Evolutionary conservation across 1,140 invertebrate genomes (phyloP), one percentile per base, ranked within the genome.

Genomic region (Hycleus phaleratus): DNA sequence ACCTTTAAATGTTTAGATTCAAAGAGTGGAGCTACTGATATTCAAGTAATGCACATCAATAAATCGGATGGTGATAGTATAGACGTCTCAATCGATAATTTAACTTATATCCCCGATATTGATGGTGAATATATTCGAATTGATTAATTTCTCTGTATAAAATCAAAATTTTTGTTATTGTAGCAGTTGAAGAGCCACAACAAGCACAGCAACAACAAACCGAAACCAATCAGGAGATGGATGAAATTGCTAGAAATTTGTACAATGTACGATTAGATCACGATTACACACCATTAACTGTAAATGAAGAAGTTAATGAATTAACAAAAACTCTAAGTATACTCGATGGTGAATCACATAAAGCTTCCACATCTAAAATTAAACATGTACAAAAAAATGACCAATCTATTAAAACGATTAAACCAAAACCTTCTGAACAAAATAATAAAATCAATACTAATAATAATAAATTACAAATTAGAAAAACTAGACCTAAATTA

Each of bases 221-320:
- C 11, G 48, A 24, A 42, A 44, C 7, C 32, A 32, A 32, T 32
- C 32, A n/a, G 3, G 75, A 75, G 68, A 74, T 78, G 63, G 75
- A 76, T 58, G 77, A 79, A 74, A 61, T 80, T 68, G 64, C 68
- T 73, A 62, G 71, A 69, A 70, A 79, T 75, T 70, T 78, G 72
- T 67, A 77, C 68, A 72, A 74, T 47, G 81, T 85, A 55, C 76
- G 77, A 64, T 82, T 84, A 73, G 83, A 85, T 70, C 83, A 85
- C 68, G 84, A 83, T 62, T 85, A 85, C 63, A 85, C 82, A 52
- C 77, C 81, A 12, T 77, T 80, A 38, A 82, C 77, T 45, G 80
- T 80, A 65, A 11, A 18, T 10, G 62, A 68, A 49, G 62, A 66
- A 43, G 50, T 57, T 3, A 70, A 72, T 58, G 71, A 73, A 58